Percentiles rank a stretch among this genome's conserved stretches.
Evolutionary conservation across 2,797 vertebrate species (phyloP).

Genomic region (Rhinatrema bivittatum): DNA sequence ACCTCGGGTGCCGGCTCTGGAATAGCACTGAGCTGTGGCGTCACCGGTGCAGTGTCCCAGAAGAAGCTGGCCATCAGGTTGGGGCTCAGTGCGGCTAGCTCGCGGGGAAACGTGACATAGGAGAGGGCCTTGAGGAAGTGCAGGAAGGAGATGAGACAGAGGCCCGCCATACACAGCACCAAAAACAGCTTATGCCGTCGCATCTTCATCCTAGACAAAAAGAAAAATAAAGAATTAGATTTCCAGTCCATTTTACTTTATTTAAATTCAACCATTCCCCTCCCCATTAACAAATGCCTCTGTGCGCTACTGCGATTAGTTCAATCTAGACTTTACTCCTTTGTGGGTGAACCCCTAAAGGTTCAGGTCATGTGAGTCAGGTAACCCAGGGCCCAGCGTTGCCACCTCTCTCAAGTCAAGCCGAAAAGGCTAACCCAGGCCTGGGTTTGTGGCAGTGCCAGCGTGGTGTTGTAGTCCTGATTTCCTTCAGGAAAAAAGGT

Average conservation of each 20-base stretch:
- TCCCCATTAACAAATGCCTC: too few species aligned
- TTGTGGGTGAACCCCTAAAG: too few species aligned
- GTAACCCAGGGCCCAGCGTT: too few species aligned
- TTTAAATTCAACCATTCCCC: too few species aligned
- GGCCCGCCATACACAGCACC: conserved; percentile 92
- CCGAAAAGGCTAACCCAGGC: too few species aligned
- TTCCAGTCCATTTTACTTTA: conserved; percentile 1
- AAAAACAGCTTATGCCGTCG: conserved; percentile 96
- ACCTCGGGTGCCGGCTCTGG: conserved; percentile 65
- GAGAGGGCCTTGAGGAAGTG: conserved; percentile 98
- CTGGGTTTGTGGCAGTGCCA: too few species aligned
- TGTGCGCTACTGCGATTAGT: too few species aligned
- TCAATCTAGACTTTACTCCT: too few species aligned
- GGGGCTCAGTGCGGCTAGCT: conserved; percentile 90
- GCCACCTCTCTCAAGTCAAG: too few species aligned
- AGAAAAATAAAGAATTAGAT: conserved; percentile 12
- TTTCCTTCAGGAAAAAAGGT: too few species aligned
- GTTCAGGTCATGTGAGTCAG: too few species aligned
- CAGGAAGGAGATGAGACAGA: conserved; percentile 97
- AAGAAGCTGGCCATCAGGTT: conserved; percentile 96
- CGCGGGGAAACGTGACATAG: conserved; percentile 90
- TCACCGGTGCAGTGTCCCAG: conserved; percentile 74
- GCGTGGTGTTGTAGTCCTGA: too few species aligned
- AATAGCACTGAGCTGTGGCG: conserved; percentile 70
- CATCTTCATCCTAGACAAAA: conserved; percentile 87